These are phyloP conservation scores for Zenarchopterus dispar DNA, from an alignment of 2,797 vertebrate species.

Conservation along the genomic window DNA sequence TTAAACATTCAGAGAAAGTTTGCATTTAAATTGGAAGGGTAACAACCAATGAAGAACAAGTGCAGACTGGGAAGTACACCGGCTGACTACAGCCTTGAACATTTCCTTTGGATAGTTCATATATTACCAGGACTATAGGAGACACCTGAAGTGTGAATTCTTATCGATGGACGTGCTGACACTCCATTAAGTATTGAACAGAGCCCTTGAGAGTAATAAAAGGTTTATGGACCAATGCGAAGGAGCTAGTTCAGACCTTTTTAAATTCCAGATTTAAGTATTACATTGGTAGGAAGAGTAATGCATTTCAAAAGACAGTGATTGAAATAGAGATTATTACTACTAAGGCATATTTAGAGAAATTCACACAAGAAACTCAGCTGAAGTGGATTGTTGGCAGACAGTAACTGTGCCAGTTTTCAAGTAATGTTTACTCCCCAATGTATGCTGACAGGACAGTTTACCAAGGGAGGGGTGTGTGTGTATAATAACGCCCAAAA, in stretches of 20 bases:
- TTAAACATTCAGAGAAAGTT: conserved; percentile 5
- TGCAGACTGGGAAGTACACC: background rate
- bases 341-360: conserved; percentile 10
- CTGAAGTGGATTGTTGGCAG: conserved; percentile 12
- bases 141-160: background rate
- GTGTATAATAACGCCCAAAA: conserved; percentile 8
- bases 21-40: conserved; percentile 19
- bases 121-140: background rate
- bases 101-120: conserved; percentile 8
- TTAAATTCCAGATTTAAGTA: background rate
- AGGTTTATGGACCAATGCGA: conserved; percentile 12
- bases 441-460: conserved; percentile 17
- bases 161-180: background rate
- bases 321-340: background rate
- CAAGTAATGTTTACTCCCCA: conserved; percentile 32
- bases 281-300: background rate
- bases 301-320: background rate
- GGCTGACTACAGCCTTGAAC: conserved; percentile 21
- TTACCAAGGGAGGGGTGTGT: conserved; percentile 31
- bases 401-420: background rate
- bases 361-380: background rate
- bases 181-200: conserved; percentile 24
- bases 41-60: conserved; percentile 7
- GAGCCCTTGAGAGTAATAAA: background rate
- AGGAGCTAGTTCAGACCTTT: conserved; percentile 2